Evolutionary conservation across 2,888 invertebrate species (phyloP).

Genomic region (Drosophila incognita): DNA sequence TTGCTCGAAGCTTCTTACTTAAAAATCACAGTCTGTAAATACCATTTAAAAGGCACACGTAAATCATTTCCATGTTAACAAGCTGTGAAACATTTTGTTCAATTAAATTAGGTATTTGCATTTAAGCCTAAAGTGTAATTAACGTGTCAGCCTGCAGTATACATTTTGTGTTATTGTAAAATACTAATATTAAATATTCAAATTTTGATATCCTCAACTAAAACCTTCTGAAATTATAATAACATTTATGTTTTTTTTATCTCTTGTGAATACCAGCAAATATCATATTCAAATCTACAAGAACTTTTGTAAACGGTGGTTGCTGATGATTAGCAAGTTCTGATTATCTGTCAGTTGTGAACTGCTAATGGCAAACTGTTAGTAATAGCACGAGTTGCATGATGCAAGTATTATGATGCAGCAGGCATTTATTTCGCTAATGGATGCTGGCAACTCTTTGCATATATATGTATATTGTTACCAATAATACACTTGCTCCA

Average conservation of each 20-base stretch:
- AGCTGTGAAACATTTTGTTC: neutral
- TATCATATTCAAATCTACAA: neutral
- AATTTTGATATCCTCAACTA: neutral
- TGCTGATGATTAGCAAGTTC: neutral
- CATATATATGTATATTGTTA: slow-evolving; percentile 63
- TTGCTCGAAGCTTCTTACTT: neutral
- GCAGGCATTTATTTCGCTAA: slow-evolving; percentile 48
- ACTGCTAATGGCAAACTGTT: slow-evolving; percentile 19
- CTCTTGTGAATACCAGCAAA: neutral
- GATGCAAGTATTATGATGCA: slow-evolving; percentile 22
- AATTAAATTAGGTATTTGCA: neutral
- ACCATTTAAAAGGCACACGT: neutral
- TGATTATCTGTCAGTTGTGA: neutral
- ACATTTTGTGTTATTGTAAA: neutral
- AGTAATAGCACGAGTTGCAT: slow-evolving; percentile 28
- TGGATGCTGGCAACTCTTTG: slow-evolving; percentile 51
- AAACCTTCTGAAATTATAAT: neutral
- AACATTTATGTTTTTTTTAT: neutral
- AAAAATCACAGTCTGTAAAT: neutral
- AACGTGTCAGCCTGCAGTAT: neutral
- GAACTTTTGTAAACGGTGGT: neutral
- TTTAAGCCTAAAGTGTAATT: too few relatives aligned
- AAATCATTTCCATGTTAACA: neutral
- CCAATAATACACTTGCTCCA: slow-evolving; percentile 57
- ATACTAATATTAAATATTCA: neutral